Evolutionary conservation across 92 coral and sea anemone genomes (phyloP).

Genomic region (Zoanthus solanderi): DNA sequence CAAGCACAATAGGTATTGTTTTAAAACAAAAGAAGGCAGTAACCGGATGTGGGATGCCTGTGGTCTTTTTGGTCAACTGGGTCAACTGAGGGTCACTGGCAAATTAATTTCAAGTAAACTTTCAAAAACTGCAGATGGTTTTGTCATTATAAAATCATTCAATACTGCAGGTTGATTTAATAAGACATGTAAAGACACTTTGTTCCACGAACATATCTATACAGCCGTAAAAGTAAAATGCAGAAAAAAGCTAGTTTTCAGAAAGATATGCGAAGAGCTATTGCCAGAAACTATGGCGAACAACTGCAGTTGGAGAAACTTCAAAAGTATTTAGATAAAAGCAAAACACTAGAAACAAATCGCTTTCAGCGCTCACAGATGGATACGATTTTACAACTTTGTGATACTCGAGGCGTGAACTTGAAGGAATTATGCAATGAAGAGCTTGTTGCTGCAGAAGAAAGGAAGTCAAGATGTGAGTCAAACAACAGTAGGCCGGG

Average conservation of each 20-base stretch:
- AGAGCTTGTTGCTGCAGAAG: conserved; percentile 13
- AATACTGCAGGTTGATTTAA: neutral
- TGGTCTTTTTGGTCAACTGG: neutral
- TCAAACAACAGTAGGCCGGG: neutral
- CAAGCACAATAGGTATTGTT: neutral
- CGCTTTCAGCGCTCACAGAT: conserved; percentile 34
- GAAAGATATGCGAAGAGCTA: conserved; percentile 16
- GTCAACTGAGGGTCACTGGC: conserved; percentile 16
- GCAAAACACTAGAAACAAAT: conserved; percentile 24
- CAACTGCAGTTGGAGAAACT: conserved; percentile 22
- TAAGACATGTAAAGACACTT: neutral
- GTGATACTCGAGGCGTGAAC: conserved; percentile 38
- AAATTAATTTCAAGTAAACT: conserved; percentile 1
- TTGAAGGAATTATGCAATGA: conserved; percentile 32
- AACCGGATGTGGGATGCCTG: conserved; percentile 47
- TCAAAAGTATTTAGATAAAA: conserved; percentile 37
- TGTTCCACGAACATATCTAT: neutral
- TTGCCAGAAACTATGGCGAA: conserved; percentile 36
- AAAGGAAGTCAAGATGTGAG: neutral
- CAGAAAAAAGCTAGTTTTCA: conserved; percentile 35
- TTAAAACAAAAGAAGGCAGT: conserved; percentile 16
- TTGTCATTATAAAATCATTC: conserved; percentile 31
- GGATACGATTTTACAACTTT: conserved; percentile 44
- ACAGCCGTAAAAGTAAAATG: neutral
- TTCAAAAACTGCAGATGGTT: conserved; percentile 35